Conservation (phyloP, 2,888 invertebrate genomes). For the Acanthosepion esculentum region DNA sequence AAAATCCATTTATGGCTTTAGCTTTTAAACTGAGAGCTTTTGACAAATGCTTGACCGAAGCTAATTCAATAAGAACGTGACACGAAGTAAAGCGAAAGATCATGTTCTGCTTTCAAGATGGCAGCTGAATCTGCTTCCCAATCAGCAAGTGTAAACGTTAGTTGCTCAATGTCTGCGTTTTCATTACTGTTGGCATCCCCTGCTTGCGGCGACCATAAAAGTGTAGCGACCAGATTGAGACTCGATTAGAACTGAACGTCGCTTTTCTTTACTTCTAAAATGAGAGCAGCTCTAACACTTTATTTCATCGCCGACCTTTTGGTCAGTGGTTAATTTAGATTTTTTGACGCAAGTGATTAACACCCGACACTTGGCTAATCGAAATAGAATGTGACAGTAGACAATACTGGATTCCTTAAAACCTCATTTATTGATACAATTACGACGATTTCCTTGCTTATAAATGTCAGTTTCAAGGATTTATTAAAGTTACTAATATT, state of each 20-base stretch:
- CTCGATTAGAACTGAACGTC: neutral
- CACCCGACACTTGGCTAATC: neutral
- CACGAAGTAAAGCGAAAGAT: neutral
- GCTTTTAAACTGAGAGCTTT: neutral
- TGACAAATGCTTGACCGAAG: conserved; percentile 33
- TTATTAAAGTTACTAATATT: neutral
- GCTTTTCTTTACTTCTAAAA: neutral
- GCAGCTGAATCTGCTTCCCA: neutral
- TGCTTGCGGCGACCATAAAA: neutral
- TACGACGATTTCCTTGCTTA: neutral
- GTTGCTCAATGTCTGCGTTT: neutral
- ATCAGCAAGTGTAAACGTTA: neutral
- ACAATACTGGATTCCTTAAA: neutral
- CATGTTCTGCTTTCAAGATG: neutral
- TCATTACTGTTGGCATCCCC: neutral
- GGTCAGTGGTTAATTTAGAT: neutral
- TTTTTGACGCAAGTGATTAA: neutral
- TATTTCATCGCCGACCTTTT: neutral
- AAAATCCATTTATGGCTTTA: neutral
- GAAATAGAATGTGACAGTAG: neutral
- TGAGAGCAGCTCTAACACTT: neutral
- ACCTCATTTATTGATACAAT: neutral
- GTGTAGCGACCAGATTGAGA: neutral
- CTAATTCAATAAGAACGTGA: neutral
- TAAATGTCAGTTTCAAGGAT: neutral